A percentile compares a stretch with the other conserved stretches of the same genome.
These are phyloP conservation scores for Oreochromis tanganicae DNA, from an alignment of 2,113 vertebrate species.

Conservation along the genomic window DNA sequence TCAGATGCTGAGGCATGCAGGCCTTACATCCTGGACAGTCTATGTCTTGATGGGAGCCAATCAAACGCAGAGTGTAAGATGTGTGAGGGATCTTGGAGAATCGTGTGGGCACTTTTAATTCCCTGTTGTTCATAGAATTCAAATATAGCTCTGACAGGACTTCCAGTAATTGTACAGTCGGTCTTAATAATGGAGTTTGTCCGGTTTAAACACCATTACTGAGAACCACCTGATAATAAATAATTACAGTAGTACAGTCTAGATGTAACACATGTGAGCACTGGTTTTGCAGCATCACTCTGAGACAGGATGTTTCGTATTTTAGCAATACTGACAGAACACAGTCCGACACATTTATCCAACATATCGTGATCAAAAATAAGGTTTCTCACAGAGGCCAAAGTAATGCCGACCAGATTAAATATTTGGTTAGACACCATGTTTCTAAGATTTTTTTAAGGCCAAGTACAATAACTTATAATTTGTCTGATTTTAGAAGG, in stretches of 20 bases:
- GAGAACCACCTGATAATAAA: accelerated
- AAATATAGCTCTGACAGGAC: neutral
- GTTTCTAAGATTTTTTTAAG: neutral
- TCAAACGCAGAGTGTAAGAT: neutral
- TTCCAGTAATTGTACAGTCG: neutral
- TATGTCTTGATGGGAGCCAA: neutral
- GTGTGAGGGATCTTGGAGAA: neutral
- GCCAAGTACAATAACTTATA: neutral
- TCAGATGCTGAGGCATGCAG: neutral
- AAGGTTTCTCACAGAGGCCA: accelerated
- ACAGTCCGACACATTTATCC: neutral
- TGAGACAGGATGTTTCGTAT: neutral
- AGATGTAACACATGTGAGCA: neutral
- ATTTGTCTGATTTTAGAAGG: neutral
- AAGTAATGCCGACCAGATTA: accelerated
- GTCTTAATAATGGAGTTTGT: neutral
- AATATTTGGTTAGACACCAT: no score
- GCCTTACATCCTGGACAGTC: neutral
- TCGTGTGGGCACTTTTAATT: accelerated
- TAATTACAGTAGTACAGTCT: neutral
- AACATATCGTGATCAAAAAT: neutral
- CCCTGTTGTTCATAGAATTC: neutral
- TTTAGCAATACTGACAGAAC: neutral
- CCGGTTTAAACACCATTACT: accelerated
- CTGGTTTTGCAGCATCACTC: neutral